Evolutionary conservation across 92 coral and sea anemone species (phyloP), one percentile per base, ranked within the genome.

Genomic region (Paragorgia papillata): DNA sequence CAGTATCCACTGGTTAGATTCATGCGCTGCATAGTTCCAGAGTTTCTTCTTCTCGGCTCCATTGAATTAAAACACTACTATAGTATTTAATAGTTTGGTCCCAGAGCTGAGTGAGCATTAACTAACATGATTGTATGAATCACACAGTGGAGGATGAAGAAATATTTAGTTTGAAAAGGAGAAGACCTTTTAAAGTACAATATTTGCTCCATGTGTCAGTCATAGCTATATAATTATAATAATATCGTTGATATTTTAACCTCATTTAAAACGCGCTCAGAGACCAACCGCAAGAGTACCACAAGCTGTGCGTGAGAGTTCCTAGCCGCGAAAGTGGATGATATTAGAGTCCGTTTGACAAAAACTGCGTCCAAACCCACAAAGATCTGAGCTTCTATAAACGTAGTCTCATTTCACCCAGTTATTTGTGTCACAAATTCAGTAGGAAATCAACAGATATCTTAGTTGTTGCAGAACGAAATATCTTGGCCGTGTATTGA

Each of bases 201-300:
- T 46, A 46, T 46, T 7, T 46, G 53, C n/a, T 6, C 14, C 15
- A 46, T 46, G 15, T 9, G 53, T 46, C 53, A 46, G 53, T 7
- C 53, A 46, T 46, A 46, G 53, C 15, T 46, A 46, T 46, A 46
- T 46, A 46, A 46, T 46, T 46, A 46, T 46, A 46, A 46, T 46
- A 9, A 7, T 15, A 46, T 46, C n/a, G n/a, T 6, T 46, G 53
- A 46, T 46, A 46, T 46, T 46, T 7, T 46, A 46, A 12, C 43
- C 5, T 5, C 12, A 4, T 12, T 5, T 37, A 7, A 46, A 15
- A 15, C 53, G 17, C 53, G n/a, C 53, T 46, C 53, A 46, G 53
- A 15, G 15, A 15, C 53, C 53, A 15, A 46, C 12, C 12, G 43
- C 43, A 37, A 37, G 12, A 5, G 5, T 4, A 46, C 53, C 53